phyloP scores from a whole-genome alignment of 1,140 invertebrate species.

The Drosophila virilis region DNA sequence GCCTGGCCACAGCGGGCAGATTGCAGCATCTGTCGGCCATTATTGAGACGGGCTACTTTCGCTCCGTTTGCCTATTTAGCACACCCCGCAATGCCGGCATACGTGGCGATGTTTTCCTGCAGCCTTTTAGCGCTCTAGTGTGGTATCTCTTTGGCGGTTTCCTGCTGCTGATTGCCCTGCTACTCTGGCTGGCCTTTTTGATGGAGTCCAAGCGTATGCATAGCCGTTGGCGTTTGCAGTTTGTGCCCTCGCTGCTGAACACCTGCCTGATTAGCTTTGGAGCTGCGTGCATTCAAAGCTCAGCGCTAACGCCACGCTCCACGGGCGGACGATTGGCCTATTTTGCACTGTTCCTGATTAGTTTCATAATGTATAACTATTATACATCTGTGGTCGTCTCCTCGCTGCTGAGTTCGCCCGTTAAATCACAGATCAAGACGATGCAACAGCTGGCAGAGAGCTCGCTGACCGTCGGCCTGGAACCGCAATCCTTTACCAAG shows the following conservation, averaged over 20 bases:
- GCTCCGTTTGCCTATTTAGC: conserved; percentile 73
- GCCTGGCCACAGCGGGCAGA: conserved; percentile 52
- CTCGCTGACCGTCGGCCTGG: conserved; percentile 63
- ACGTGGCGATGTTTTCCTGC: conserved; percentile 64
- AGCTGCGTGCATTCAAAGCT: conserved; percentile 75
- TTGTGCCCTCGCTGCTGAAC: conserved; percentile 64
- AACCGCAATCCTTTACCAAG: conserved; percentile 68
- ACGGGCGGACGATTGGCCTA: conserved; percentile 66
- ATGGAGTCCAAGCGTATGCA: conserved; percentile 58
- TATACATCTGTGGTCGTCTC: conserved; percentile 80
- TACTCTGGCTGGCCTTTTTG: conserved; percentile 67
- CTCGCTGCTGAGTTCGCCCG: conserved; percentile 71
- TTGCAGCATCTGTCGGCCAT: conserved; percentile 57
- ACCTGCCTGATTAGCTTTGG: conserved; percentile 70
- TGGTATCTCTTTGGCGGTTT: conserved; percentile 66
- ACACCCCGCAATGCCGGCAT: conserved; percentile 75
- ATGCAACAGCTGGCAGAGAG: conserved; percentile 77
- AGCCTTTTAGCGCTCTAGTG: conserved; percentile 66
- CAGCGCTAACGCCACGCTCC: conserved; percentile 62
- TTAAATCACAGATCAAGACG: conserved; percentile 74
- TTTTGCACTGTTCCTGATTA: conserved; percentile 64
- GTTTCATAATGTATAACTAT: conserved; percentile 83
- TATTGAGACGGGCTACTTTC: conserved; percentile 65
- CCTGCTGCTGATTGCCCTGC: conserved; percentile 43
- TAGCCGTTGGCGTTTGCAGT: conserved; percentile 37